Evolutionary conservation across 2,888 invertebrate species (phyloP), one percentile per base, ranked within the genome.

Genomic region (Beris morrisii): DNA sequence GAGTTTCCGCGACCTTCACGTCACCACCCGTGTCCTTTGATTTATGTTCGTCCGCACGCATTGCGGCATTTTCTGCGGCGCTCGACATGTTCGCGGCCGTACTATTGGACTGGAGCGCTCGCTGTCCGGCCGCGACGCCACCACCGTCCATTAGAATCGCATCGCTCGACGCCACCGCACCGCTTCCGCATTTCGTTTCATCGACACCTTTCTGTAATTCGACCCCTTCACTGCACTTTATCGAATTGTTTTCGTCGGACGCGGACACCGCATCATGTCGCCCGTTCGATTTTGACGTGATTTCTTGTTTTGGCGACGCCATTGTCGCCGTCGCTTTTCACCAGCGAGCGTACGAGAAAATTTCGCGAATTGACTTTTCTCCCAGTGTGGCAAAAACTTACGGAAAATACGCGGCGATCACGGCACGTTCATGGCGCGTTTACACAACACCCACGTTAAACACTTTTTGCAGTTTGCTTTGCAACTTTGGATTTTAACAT

Each of bases 301-400:
- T 44, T 53, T 63, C 63, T 53, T 63, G 52, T 53, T 53, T 53
- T 53, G 52, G 53, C 43, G 63, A 63, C 63, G 63, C 63, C 63
- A 63, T 63, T 53, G 28, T 28, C 32, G n/a, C 50, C 15, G 12
- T 12, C 55, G 38, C 9, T 4, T 5, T 12, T 53, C 53, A 11
- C 4, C 28, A 3, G 30, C 53, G 11, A 7, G 7, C 38, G 38
- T 3, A 15, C 22, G 15, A 30, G 53, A 30, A 53, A 31, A 53
- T 30, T n/a, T 53, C 53, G 31, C 53, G 9, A 30, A 9, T 30
- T 53, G 30, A 30, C 22, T 12, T 12, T 31, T 53, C 30, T 4
- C 11, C 11, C 31, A 4, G 53, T 30, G 30, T n/a, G 30, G 31
- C 28, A 5, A 53, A 53, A 53, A 53, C 53, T 53, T 53, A 30